Percentiles rank a stretch among this genome's conserved stretches.
These are phyloP conservation scores for Drosophila diplacantha DNA, from an alignment of 2,888 invertebrate genomes.

Conservation along the genomic window DNA sequence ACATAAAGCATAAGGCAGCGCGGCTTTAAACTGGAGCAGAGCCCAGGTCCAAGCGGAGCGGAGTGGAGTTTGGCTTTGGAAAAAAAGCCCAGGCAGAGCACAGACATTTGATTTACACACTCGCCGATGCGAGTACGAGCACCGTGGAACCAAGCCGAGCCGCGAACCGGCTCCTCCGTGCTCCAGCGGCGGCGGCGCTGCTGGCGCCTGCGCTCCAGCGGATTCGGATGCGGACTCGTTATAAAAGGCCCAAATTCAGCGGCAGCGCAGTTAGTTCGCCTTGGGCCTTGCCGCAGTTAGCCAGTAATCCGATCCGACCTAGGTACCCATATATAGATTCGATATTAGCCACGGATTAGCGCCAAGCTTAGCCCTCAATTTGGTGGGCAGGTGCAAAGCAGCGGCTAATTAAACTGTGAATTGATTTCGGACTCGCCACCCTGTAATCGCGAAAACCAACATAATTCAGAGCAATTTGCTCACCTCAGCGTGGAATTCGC, in stretches of 20 bases:
- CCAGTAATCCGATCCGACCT: constrained; percentile 29
- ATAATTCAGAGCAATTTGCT: constrained; percentile 51
- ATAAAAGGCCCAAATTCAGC: constrained; percentile 75
- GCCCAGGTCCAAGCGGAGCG: constrained; percentile 26
- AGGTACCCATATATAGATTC: constrained; percentile 3
- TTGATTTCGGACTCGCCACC: constrained; percentile 31
- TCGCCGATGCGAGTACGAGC: constrained; percentile 35
- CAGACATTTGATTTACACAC: constrained; percentile 64
- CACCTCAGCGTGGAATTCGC: constrained; percentile 56
- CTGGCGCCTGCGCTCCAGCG: constrained; percentile 48
- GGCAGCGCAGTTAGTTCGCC: constrained; percentile 71
- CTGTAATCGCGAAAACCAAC: constrained; percentile 46
- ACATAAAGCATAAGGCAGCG: constrained; percentile 36
- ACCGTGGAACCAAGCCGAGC: constrained; percentile 22
- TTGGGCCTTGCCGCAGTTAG: constrained; percentile 57
- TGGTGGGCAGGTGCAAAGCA: constrained; percentile 49
- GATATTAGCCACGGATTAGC: constrained; percentile 18
- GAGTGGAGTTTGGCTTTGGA: not conserved
- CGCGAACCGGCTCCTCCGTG: constrained; percentile 25
- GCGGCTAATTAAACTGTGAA: constrained; percentile 50
- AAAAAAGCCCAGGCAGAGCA: constrained; percentile 44
- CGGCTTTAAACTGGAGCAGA: constrained; percentile 63
- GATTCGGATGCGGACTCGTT: constrained; percentile 56
- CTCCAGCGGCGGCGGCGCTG: constrained; percentile 23
- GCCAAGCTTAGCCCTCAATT: constrained; percentile 25